Conservation (phyloP, 2,888 invertebrate species). For the Limnephilus marmoratus region DNA sequence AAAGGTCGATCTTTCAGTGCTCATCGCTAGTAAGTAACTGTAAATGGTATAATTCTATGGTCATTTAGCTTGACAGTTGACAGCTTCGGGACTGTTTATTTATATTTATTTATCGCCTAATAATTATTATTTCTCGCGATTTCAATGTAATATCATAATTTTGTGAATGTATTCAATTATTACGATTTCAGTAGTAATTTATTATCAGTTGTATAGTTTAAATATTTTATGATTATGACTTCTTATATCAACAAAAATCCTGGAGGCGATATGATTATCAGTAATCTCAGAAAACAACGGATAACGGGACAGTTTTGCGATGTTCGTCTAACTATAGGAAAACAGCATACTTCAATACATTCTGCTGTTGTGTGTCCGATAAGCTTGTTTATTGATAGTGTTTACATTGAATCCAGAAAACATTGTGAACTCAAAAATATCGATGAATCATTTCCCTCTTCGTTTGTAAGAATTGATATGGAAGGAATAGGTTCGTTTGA, state of each 20-base stretch:
- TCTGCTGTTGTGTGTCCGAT: slow-evolving; percentile 62
- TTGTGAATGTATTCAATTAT: neutral
- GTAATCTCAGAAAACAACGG: slow-evolving; percentile 56
- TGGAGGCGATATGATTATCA: neutral
- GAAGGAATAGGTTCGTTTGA: slow-evolving; percentile 54
- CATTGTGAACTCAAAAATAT: slow-evolving; percentile 47
- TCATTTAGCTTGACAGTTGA: neutral
- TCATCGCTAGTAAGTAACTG: no score
- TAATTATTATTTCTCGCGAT: no score
- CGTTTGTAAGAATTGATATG: slow-evolving; percentile 59
- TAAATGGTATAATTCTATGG: neutral
- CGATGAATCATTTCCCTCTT: slow-evolving; percentile 53
- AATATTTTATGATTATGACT: neutral
- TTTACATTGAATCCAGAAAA: slow-evolving; percentile 54
- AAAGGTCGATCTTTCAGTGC: no score
- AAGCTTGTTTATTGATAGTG: slow-evolving; percentile 53
- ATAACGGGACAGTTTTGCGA: slow-evolving; percentile 59
- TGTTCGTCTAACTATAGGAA: slow-evolving; percentile 58
- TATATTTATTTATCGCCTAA: neutral
- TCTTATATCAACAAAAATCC: neutral
- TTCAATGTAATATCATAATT: neutral
- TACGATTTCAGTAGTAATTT: neutral
- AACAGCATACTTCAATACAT: slow-evolving; percentile 59
- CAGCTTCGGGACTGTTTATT: neutral
- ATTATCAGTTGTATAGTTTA: neutral